Evolutionary conservation across 2,113 vertebrate species (phyloP).

Genomic region (Natator depressus): DNA sequence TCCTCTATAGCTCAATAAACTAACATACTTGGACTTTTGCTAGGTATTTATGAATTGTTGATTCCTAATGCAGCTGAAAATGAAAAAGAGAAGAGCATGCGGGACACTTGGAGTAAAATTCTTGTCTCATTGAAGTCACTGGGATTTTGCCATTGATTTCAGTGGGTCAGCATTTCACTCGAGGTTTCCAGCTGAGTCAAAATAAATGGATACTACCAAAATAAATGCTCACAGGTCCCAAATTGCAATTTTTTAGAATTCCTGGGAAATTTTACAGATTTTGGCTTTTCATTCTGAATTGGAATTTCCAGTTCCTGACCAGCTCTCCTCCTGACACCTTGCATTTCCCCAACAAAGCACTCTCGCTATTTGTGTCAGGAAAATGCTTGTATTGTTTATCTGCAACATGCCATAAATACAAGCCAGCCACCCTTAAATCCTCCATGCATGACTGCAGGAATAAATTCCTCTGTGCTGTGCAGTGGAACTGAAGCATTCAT

Average conservation of each 20-base stretch:
- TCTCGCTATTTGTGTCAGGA: background rate
- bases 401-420: conserved; percentile 23
- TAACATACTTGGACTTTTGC: background rate
- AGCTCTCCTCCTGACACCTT: background rate
- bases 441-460: background rate
- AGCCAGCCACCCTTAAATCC: conserved; percentile 3
- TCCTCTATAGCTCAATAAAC: background rate
- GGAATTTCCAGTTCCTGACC: background rate
- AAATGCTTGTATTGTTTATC: conserved; percentile 13
- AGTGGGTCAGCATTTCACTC: background rate
- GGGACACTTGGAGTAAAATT: fast-evolving
- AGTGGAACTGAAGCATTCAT: background rate
- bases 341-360: background rate
- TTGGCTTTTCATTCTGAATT: background rate
- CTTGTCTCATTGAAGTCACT: fast-evolving
- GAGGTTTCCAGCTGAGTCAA: background rate
- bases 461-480: background rate
- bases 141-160: background rate
- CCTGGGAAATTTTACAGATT: background rate
- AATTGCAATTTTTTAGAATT: background rate
- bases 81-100: background rate
- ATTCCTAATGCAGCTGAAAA: fast-evolving
- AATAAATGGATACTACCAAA: background rate
- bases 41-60: background rate
- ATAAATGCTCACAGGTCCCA: background rate